A percentile compares a stretch with the other conserved stretches of the same genome.
Conservation (phyloP, 2,797 vertebrate genomes). For the Rhabdomys pumilio region DNA sequence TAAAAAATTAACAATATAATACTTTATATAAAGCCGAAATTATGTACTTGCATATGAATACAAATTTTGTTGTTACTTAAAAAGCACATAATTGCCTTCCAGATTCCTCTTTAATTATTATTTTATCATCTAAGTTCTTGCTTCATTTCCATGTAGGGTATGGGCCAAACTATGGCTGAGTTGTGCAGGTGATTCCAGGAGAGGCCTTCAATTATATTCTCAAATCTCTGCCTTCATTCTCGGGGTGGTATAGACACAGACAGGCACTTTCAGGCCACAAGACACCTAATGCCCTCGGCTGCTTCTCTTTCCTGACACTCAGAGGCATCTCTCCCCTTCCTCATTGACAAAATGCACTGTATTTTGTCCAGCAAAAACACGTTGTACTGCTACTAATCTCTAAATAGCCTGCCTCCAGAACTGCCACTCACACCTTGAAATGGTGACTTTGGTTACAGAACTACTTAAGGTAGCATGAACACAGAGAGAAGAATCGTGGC, state of each 20-base stretch:
- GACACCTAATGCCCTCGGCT: not conserved
- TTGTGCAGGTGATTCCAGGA: not conserved
- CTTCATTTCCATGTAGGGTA: not conserved
- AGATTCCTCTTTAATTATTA: not conserved
- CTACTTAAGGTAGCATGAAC: not conserved
- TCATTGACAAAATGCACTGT: not conserved
- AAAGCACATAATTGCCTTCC: not conserved
- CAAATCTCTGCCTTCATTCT: not conserved
- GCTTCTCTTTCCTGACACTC: not conserved
- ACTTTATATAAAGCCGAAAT: not conserved
- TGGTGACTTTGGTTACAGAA: not conserved
- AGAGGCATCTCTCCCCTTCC: not conserved
- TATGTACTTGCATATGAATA: not conserved
- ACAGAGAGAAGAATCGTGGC: not conserved
- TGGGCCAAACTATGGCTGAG: not conserved
- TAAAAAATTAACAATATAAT: constrained; percentile 11
- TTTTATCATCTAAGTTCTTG: constrained; percentile 4
- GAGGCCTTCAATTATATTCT: not conserved
- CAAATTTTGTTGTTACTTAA: constrained; percentile 15
- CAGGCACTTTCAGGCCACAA: not conserved
- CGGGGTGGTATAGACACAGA: not conserved
- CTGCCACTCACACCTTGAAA: not conserved
- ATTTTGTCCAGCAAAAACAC: not conserved
- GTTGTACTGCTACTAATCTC: not conserved
- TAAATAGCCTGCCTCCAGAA: not conserved